These are phyloP conservation scores for Apostichopus californicus DNA, from an alignment of 35 echinoderm and acorn worm species.

Conservation along the genomic window DNA sequence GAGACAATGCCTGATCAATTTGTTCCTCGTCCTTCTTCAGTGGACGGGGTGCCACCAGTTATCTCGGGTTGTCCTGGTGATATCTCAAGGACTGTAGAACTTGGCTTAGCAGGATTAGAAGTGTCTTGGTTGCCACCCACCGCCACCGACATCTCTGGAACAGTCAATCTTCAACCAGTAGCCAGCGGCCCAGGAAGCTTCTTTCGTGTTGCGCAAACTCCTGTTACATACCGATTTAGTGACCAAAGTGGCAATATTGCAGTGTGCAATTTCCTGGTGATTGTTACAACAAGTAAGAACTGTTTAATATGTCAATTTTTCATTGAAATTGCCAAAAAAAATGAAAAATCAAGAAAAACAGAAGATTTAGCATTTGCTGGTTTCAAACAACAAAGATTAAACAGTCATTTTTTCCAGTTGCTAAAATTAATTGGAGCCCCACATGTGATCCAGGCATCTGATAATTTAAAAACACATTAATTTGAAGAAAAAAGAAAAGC, in stretches of 20 bases:
- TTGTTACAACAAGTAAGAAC: slow-evolving; percentile 48
- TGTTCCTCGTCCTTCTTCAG: slow-evolving; percentile 31
- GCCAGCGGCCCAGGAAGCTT: slow-evolving; percentile 34
- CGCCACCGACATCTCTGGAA: slow-evolving; percentile 68
- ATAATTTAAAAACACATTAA: no score
- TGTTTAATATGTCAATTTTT: no score
- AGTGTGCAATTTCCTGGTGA: slow-evolving; percentile 60
- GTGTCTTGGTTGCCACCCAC: slow-evolving; percentile 58
- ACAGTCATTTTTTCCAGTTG: no score
- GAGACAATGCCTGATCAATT: no score
- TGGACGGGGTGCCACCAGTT: slow-evolving; percentile 57
- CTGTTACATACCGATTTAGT: slow-evolving; percentile 60
- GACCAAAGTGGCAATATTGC: slow-evolving; percentile 64
- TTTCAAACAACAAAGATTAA: no score
- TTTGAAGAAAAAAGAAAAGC: no score
- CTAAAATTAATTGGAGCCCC: no score
- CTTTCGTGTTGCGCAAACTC: slow-evolving; percentile 48
- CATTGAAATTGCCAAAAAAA: no score
- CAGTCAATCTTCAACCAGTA: background rate
- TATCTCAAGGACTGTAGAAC: slow-evolving; percentile 50
- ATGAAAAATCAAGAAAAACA: no score
- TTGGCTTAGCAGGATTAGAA: slow-evolving; percentile 25
- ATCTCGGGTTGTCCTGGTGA: slow-evolving; percentile 66
- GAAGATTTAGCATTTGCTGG: no score
- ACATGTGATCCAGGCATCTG: no score